Base-by-base conservation (phyloP, 2,888 invertebrate genomes). In the Pegoplata infirma region DNA sequence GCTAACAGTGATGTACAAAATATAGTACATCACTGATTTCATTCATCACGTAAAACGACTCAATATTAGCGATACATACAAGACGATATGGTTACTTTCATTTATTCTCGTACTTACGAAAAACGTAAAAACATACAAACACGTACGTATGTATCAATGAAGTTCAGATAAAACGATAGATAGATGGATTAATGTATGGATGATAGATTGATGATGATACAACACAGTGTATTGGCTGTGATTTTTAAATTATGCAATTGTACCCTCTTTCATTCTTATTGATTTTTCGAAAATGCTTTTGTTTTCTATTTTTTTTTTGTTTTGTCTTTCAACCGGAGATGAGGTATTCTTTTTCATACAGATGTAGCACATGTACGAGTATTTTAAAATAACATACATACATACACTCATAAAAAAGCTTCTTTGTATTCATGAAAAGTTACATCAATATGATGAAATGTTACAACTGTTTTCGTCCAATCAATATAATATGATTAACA, bases 141-240 rank as follows among this genome's bases (percentile, higher is more conserved):
- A 44, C 36, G 17, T 14, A 17, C 17, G 19, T 56, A 32, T 17
- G 55, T 58, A 53, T 55, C 59, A 32, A 55, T 69, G 59, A 66
- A 64, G 58, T 74, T 69, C 64, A 69, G 64, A 78, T 78, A 74
- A 59, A 69, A 78, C 59, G 78, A 25, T 73, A 63, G 32, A 47
- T 59, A 23, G 51, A 44, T 36, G 10, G 28, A 19, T 47, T 17
- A 14, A 21, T 14, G 19, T 55, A 47, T 10, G n/a, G n/a, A n/a
- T 40, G 23, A 17, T 25, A 44, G 23, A 71, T 16, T 56, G 56
- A 56, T 40, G 56, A 56, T 40, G 58, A 47, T n/a, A 64, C 28
- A 17, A 7, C 10, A 10, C 21, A n/a, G 14, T 44, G 56, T 56
- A 16, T 56, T n/a, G n/a, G 32, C 40, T 5, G 32, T 32, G 3